Conservation (phyloP, 2,888 invertebrate genomes). For the Drosophila prolongata region DNA sequence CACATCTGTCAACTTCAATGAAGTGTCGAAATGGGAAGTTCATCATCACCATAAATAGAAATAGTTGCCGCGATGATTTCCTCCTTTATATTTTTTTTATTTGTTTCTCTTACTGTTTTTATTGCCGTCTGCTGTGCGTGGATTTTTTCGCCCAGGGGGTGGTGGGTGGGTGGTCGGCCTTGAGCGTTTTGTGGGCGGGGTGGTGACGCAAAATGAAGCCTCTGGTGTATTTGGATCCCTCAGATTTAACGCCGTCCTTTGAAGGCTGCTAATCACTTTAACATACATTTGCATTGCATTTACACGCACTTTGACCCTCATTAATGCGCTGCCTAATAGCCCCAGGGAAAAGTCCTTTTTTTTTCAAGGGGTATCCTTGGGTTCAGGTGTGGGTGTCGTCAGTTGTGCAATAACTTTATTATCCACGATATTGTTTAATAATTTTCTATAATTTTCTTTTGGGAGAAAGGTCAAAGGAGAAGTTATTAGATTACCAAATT, state of each 20-base stretch:
- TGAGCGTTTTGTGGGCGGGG: slow-evolving; percentile 18
- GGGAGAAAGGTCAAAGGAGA: neutral
- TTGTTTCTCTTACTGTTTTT: slow-evolving; percentile 70
- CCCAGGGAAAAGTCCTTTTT: slow-evolving; percentile 62
- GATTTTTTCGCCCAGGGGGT: slow-evolving; percentile 46
- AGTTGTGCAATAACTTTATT: slow-evolving; percentile 27
- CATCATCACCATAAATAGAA: slow-evolving; percentile 71
- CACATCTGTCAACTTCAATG: slow-evolving; percentile 83
- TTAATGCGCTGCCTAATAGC: slow-evolving; percentile 52
- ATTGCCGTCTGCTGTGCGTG: slow-evolving; percentile 72
- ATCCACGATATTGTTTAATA: slow-evolving; percentile 20
- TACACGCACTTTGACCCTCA: slow-evolving; percentile 80
- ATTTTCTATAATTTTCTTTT: neutral
- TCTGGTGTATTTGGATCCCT: slow-evolving; percentile 69
- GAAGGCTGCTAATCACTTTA: slow-evolving; percentile 81
- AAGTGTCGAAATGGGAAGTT: slow-evolving; percentile 80
- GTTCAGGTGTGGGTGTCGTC: neutral
- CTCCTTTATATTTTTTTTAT: slow-evolving; percentile 56
- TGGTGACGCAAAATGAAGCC: slow-evolving; percentile 64
- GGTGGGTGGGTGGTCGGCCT: slow-evolving; percentile 17
- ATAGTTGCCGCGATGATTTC: slow-evolving; percentile 60
- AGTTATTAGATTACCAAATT: neutral
- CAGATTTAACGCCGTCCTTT: slow-evolving; percentile 60
- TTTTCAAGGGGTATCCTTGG: slow-evolving; percentile 10
- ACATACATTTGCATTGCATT: slow-evolving; percentile 82